A percentile compares a stretch with the other conserved stretches of the same genome.
Conservation (phyloP, 2,797 vertebrate species). For the Aselliscus stoliczkanus region DNA sequence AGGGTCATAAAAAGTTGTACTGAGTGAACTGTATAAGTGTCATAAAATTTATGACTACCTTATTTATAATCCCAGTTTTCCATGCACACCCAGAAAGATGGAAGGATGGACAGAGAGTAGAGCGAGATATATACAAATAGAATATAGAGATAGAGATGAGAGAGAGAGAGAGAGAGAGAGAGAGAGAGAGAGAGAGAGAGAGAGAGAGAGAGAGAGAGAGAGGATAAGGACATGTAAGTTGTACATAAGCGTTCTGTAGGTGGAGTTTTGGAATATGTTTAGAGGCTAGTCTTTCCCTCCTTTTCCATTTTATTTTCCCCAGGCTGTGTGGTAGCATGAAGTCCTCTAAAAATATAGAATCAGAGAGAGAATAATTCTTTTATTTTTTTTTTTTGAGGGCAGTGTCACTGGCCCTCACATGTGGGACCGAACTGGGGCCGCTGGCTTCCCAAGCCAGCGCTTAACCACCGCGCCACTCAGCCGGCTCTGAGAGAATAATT, state of each 20-base stretch:
- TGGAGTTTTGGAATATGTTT: background rate
- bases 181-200: background rate
- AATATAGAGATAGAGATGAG: background rate
- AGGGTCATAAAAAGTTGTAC: background rate
- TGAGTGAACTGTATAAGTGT: background rate
- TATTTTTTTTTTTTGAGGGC: too few species aligned
- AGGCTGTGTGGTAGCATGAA: background rate
- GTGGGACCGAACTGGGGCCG: too few species aligned
- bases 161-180: background rate
- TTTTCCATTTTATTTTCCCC: background rate
- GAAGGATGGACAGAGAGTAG: background rate
- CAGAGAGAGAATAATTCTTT: background rate
- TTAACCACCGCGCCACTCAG: too few species aligned
- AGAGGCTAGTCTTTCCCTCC: background rate
- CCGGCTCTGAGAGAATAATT: too few species aligned
- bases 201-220: accelerated
- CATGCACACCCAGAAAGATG: background rate
- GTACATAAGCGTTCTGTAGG: background rate
- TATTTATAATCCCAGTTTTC: background rate
- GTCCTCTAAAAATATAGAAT: background rate
- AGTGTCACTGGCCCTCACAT: too few species aligned
- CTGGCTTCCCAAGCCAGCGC: too few species aligned
- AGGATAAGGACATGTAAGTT: background rate
- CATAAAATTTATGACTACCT: background rate
- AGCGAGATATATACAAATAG: background rate